Percentiles rank a stretch among this genome's conserved stretches.
Conservation (phyloP, 2,113 vertebrate species). For the Sinocyclocheilus anshuiensis region DNA sequence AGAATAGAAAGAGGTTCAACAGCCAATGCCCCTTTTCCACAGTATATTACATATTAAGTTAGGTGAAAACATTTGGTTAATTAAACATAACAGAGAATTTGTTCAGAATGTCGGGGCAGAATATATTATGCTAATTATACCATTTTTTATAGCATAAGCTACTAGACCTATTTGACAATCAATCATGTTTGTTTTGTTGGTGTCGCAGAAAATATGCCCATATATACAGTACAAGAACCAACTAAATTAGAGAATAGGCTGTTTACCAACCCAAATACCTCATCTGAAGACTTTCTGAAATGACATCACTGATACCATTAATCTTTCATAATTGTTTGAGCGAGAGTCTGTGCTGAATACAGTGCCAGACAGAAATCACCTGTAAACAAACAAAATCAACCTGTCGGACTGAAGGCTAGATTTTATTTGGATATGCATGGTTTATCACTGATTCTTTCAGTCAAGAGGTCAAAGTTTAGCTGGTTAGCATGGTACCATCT, state of each 20-base stretch:
- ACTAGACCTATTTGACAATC: not conserved
- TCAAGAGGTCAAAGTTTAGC: not conserved
- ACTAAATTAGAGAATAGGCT: constrained; percentile 2
- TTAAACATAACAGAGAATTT: not conserved
- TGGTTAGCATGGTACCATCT: not conserved
- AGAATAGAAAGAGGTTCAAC: not conserved
- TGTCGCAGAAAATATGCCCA: not conserved
- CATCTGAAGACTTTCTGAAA: constrained; percentile 15
- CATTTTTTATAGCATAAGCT: not conserved
- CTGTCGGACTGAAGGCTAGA: not conserved
- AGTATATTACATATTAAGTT: constrained; percentile 21
- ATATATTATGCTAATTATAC: constrained; percentile 18
- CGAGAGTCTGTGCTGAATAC: not conserved
- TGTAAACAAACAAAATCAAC: constrained; percentile 17
- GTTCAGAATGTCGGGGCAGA: not conserved
- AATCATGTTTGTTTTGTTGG: constrained; percentile 22
- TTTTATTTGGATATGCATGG: not conserved
- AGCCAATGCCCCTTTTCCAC: not conserved
- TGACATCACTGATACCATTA: constrained; percentile 32
- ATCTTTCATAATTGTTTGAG: constrained; percentile 37
- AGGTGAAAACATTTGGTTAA: not conserved
- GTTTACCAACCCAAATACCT: not conserved
- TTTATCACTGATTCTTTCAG: not conserved
- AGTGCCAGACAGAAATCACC: not conserved
- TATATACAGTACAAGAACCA: not conserved